A percentile compares a stretch with the other conserved stretches of the same genome.
Conservation (phyloP, 2,888 invertebrate genomes). For the Scaptomyza caliginosa region DNA sequence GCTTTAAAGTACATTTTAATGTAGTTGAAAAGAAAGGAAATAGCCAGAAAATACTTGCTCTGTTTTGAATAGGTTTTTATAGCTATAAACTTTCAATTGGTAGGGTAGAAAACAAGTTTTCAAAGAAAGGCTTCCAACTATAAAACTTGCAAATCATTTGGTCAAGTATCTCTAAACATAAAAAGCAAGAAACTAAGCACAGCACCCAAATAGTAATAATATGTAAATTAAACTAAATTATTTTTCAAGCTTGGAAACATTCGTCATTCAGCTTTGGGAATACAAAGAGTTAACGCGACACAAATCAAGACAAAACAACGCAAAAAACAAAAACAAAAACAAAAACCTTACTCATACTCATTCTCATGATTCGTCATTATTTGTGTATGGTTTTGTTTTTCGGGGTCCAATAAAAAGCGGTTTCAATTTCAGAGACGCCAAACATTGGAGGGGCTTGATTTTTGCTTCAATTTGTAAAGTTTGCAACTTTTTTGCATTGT, state of each 20-base stretch:
- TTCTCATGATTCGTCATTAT: constrained; percentile 34
- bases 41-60: too few species aligned
- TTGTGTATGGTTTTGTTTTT: neutral
- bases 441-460: neutral
- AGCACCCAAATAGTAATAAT: neutral
- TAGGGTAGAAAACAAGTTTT: neutral
- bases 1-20: too few species aligned
- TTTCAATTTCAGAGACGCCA: constrained; percentile 23
- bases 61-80: too few species aligned
- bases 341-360: constrained; percentile 1
- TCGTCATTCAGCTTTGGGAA: neutral
- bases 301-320: neutral
- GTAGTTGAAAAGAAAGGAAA: too few species aligned
- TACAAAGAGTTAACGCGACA: neutral
- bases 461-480: constrained; percentile 19
- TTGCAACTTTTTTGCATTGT: constrained; percentile 11
- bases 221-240: constrained; percentile 3
- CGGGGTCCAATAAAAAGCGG: constrained; percentile 22
- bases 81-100: too few species aligned
- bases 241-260: neutral
- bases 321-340: neutral
- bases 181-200: too few species aligned
- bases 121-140: neutral
- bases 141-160: constrained; percentile 2
- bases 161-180: neutral